Conservation (phyloP, 2,888 invertebrate species). For the Busseola fusca region DNA sequence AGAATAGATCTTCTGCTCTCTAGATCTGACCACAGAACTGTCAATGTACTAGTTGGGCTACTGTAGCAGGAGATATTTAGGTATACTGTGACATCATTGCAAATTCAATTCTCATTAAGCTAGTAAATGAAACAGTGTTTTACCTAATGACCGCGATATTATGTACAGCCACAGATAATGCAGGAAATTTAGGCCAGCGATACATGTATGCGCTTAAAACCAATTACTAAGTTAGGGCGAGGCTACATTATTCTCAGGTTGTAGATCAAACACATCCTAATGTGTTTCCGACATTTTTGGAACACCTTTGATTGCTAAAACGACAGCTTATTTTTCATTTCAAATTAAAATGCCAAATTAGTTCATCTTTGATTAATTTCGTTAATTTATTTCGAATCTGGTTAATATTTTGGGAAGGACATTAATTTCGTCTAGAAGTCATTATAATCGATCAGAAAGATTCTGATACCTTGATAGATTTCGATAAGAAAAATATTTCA, state of each 20-base stretch:
- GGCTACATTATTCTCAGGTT: constrained; percentile 47
- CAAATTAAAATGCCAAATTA: constrained; percentile 48
- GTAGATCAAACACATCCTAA: constrained; percentile 44
- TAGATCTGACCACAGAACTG: too few species aligned
- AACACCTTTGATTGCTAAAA: constrained; percentile 37
- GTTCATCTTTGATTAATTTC: constrained; percentile 30
- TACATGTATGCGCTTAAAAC: constrained; percentile 48
- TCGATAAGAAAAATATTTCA: constrained; percentile 35
- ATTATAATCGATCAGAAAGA: constrained; percentile 26
- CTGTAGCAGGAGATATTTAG: constrained; percentile 2
- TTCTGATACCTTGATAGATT: constrained; percentile 43
- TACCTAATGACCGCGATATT: constrained; percentile 48
- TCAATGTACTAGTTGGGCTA: constrained; percentile 19
- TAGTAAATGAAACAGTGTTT: constrained; percentile 51
- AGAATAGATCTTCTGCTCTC: too few species aligned
- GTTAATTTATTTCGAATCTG: constrained; percentile 36
- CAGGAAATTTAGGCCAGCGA: constrained; percentile 54
- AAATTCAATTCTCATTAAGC: constrained; percentile 48
- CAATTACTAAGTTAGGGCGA: constrained; percentile 57
- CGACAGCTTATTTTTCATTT: constrained; percentile 35
- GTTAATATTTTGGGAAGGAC: constrained; percentile 31
- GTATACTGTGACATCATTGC: constrained; percentile 16
- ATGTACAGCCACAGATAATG: constrained; percentile 52
- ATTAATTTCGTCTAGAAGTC: constrained; percentile 26
- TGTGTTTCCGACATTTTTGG: constrained; percentile 31